Base-by-base conservation (phyloP, 2,888 invertebrate genomes). In the Hedychridium roseum region DNA sequence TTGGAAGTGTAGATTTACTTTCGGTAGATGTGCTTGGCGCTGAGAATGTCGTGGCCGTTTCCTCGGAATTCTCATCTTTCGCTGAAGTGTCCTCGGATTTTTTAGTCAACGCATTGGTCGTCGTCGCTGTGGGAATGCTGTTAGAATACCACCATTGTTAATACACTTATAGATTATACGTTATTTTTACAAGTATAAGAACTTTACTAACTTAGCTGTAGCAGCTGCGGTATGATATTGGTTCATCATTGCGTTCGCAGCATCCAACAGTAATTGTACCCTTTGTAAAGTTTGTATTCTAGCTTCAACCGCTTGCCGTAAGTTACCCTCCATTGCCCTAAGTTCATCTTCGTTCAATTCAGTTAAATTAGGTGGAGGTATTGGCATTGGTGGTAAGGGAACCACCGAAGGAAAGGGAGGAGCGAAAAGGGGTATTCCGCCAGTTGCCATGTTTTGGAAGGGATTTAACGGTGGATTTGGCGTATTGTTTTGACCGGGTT, bases 161-260 rank as follows among this genome's bases (percentile, higher is more conserved):
- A 2, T 9, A n/a, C 20, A 2, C 3, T 3, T 35, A 16, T 2
- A 7, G 9, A 18, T 17, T 9, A 18, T 23, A 9, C 23, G 7
- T 26, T 12, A 2, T 9, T n/a, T 12, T 16, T n/a, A n/a, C n/a
- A 32, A 26, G 14, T 2, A 11, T n/a, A 32, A 35, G 39, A 31
- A 17, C 9, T 14, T n/a, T 38, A 66, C 64, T 76, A 57, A 68
- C 80, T 76, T 64, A 50, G 75, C 74, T 74, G 81, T 66, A 36
- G 86, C 81, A 37, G 88, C 87, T 15, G 89, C 86, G 37, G 86
- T 82, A 50, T 89, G 88, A 79, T 97, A 98, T 77, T 97, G 97
- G 70, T 93, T 91, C 91, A 98, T 94, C 81, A 98, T 89, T 37
- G 93, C 82, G 50, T 92, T 91, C 2, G 97, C 95, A 30, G 97